Base-by-base conservation (phyloP, 2,888 invertebrate species). In the Escarpia spicata region DNA sequence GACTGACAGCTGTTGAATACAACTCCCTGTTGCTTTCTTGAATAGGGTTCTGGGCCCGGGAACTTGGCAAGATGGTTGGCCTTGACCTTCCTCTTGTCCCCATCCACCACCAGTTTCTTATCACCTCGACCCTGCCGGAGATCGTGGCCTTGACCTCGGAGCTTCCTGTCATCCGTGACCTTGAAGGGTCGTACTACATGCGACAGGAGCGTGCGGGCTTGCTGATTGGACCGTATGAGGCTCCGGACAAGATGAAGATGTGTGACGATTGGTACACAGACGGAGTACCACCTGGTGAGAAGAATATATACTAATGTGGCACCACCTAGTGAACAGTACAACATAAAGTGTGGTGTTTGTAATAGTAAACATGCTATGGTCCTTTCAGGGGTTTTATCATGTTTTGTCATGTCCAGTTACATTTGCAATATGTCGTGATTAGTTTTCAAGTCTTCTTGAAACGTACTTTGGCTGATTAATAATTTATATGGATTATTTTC, bases 21-120 rank as follows among this genome's bases (percentile, higher is more conserved):
- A 9, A 52, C 9, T 52, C 75, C 52, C 9, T 12, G 52, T 3
- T 91, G 10, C 12, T 19, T 37, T 92, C 92, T 93, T 94, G 9
- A 15, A 44, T 93, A 96, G 97, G 97, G 12, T 96, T 97, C 93
- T 96, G 96, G 96, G 97, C 96, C 3, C 95, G 96, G 91, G 97
- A 97, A 93, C 95, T 97, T n/a, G 97, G 96, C 0, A 94, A 95
- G 90, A 93, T 96, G 93, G 95, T 95, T 6, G 96, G 96, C 2
- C 94, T 96, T 37, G 95, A 96, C 75, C 94, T 97, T 8, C 97
- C 97, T 3, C 94, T 97, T 9, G 96, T 97, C 8, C 96, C 97
- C 43, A 95, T 97, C 3, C 96, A 97, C 93, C 97, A 97, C 94
- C 97, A 97, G 94, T 97, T 97, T 93, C 94, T 96, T 58, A 95